These are phyloP conservation scores for Cephalopterus ornatus DNA, from an alignment of 2,113 vertebrate genomes.

Conservation along the genomic window DNA sequence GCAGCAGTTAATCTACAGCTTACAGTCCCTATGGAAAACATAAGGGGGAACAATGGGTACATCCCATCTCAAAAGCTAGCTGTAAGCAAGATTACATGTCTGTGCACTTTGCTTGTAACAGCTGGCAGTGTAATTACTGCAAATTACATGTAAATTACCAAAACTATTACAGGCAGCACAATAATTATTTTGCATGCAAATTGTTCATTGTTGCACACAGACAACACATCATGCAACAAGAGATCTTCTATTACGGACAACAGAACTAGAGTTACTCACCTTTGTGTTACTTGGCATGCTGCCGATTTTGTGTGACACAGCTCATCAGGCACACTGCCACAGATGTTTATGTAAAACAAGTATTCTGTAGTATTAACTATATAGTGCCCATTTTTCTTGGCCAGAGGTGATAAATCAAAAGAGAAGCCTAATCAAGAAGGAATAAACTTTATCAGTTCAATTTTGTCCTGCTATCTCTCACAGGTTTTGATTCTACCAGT, in stretches of 20 bases:
- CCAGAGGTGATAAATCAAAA: slow-evolving; percentile 87
- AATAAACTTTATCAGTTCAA: neutral
- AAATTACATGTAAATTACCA: neutral
- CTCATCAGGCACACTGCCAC: slow-evolving; percentile 68
- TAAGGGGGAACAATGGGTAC: neutral
- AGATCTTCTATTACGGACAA: neutral
- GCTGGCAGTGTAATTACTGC: neutral
- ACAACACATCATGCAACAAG: neutral
- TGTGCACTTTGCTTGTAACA: neutral
- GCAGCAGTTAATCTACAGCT: neutral
- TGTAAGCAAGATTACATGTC: neutral
- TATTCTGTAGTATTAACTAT: slow-evolving; percentile 72
- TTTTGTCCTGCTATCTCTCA: neutral
- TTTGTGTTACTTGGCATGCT: slow-evolving; percentile 83
- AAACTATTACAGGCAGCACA: neutral
- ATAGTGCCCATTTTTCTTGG: slow-evolving; percentile 74
- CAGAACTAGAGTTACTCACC: slow-evolving; percentile 63
- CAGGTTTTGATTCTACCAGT: neutral
- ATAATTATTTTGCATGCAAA: neutral
- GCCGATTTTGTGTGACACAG: slow-evolving; percentile 76
- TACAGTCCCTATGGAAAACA: neutral
- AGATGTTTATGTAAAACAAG: slow-evolving; percentile 85
- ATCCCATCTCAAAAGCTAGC: neutral
- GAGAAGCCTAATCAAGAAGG: slow-evolving; percentile 75
- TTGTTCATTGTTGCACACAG: neutral